These are phyloP conservation scores for Hydrophis major DNA, from an alignment of 2,797 vertebrate species.

Conservation along the genomic window DNA sequence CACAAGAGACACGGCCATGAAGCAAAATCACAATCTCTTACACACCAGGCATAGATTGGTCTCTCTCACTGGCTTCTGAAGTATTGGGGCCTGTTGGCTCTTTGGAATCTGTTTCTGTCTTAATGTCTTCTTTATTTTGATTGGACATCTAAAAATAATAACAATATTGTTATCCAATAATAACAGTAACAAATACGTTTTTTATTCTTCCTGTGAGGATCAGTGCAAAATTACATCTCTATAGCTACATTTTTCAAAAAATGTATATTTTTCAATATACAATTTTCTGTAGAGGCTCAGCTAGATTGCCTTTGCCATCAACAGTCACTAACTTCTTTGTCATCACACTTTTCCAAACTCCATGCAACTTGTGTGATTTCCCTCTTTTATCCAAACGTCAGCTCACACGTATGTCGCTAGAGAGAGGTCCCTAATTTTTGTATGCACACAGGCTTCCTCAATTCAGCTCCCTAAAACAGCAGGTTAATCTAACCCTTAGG, in stretches of 20 bases:
- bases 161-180: not conserved
- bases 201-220: not conserved
- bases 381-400: not conserved
- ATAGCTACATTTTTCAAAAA: not conserved
- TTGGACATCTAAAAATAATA: not conserved
- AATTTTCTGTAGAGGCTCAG: not conserved
- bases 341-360: not conserved
- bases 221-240: not conserved
- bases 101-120: not conserved
- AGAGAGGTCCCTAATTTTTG: not conserved
- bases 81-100: not conserved
- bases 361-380: not conserved
- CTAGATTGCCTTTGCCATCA: not conserved
- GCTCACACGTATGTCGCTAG: not conserved
- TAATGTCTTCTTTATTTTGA: not conserved
- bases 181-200: not conserved
- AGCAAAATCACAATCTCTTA: not conserved
- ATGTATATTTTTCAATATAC: not conserved
- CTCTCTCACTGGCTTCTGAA: not conserved
- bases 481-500: not conserved
- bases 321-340: too few relatives aligned
- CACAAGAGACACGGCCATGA: not conserved
- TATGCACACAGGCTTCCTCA: not conserved
- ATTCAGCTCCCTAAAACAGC: not conserved
- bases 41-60: not conserved